Evolutionary conservation across 2,797 vertebrate species (phyloP), one percentile per base, ranked within the genome.

Genomic region (Thripadectes ignobilis): DNA sequence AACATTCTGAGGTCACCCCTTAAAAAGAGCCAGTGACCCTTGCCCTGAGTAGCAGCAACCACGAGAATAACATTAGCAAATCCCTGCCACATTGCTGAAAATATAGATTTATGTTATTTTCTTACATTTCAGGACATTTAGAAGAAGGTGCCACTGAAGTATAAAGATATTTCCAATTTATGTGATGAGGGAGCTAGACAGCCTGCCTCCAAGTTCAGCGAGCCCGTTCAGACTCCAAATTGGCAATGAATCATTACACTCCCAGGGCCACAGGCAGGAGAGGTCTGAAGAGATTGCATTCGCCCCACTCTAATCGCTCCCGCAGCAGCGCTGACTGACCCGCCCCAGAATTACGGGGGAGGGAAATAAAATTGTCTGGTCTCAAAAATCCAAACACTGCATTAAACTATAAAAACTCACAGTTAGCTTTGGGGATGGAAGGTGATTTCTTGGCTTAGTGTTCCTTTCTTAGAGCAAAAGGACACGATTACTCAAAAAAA

Each of bases 221-320:
- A 95, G 93, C 66, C 95, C 72, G 94, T 39, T 93, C 96, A 97
- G 91, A 79, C 91, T 96, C 95, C 92, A 92, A 95, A 88, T 88
- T 93, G 88, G 87, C 90, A 94, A 79, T 57, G 66, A 93, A 80
- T 94, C 80, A 61, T 91, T 94, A 48, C 21, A 39, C 85, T 95
- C 88, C 43, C 91, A 76, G 0, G 17, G 79, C 62, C 85, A 82
- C 38, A 49, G 95, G 95, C 79, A 89, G 87, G 17, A 96, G 73
- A 89, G 89, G 67, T 52, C 95, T 97, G 95, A 39, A 36, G 95
- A 85, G 72, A 85, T 73, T 89, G 94, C 85, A 89, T 71, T 92
- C 54, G 67, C 58, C 58, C 87, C 68, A 39, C 55, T 49, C 89
- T 54, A 83, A 88, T 61, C 58, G 12, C 77, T 92, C 74, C 81